Conservation (phyloP, 2,113 vertebrate genomes). For the Marcusenius ussheri region DNA sequence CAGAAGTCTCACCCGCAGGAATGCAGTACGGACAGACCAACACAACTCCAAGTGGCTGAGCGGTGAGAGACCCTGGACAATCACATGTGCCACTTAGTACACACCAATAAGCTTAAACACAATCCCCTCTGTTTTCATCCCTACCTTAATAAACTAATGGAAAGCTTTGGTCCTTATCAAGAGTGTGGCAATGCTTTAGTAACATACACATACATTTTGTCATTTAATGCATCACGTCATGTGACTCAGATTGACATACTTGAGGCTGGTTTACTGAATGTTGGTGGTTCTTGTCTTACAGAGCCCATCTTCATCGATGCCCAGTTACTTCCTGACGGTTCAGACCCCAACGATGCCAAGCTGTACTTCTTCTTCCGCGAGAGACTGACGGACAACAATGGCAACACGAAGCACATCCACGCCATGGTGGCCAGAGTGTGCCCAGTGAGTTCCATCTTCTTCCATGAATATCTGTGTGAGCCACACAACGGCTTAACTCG, state of each 20-base stretch:
- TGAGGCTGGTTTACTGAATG: not conserved
- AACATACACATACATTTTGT: not conserved
- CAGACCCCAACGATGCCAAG: conserved; percentile 88
- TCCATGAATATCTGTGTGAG: conserved; percentile 14
- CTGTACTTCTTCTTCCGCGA: conserved; percentile 95
- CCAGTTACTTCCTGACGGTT: conserved; percentile 88
- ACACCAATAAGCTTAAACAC: not conserved
- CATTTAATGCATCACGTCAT: not conserved
- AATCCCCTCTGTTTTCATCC: not conserved
- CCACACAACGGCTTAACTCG: not conserved
- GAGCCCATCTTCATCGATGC: conserved; percentile 93
- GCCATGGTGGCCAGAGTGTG: conserved; percentile 95
- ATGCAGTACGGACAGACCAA: conserved; percentile 89
- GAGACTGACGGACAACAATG: conserved; percentile 80
- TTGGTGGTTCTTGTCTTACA: conserved; percentile 36
- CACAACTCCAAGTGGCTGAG: conserved; percentile 99
- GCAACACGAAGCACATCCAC: conserved; percentile 88
- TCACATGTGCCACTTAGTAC: not conserved
- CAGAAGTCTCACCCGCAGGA: conserved; percentile 84
- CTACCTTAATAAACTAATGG: not conserved
- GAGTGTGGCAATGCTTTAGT: not conserved
- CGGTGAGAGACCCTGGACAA: conserved; percentile 60
- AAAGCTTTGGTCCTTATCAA: not conserved
- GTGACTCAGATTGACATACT: not conserved
- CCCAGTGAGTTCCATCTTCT: conserved; percentile 68